Conservation (phyloP, 2,888 invertebrate genomes). For the Molorchus minor region DNA sequence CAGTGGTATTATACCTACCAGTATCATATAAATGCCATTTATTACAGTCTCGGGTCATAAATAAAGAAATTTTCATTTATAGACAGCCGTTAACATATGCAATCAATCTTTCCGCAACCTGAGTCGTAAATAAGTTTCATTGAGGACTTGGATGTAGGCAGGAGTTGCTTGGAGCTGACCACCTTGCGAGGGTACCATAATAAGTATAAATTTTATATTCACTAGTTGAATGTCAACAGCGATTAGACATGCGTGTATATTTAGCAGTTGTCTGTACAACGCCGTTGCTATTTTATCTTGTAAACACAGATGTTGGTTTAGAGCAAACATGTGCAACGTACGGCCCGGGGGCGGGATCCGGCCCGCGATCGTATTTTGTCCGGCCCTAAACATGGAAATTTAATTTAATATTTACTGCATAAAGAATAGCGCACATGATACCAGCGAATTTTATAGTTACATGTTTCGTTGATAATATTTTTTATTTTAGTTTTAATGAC, state of each 20-base stretch:
- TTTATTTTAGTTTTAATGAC: too few species aligned
- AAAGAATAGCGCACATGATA: too few species aligned
- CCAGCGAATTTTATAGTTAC: too few species aligned
- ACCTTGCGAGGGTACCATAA: conserved; percentile 9
- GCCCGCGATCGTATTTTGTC: too few species aligned
- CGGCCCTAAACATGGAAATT: too few species aligned
- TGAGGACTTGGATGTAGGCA: conserved; percentile 15
- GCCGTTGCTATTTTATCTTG: conserved; percentile 7
- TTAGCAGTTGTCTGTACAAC: too few species aligned
- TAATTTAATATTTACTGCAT: too few species aligned
- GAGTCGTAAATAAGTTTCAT: conserved; percentile 20
- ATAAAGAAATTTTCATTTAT: conserved; percentile 14
- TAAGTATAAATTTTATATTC: conserved; percentile 24
- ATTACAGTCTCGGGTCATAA: conserved; percentile 5
- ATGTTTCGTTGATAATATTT: too few species aligned
- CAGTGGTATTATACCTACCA: too few species aligned
- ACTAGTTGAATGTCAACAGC: conserved; percentile 14
- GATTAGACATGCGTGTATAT: conserved; percentile 11
- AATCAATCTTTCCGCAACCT: conserved; percentile 17
- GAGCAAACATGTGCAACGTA: neutral
- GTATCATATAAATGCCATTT: conserved; percentile 1
- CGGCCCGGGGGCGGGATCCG: too few species aligned
- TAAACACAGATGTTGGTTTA: neutral
- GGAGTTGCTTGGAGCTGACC: conserved; percentile 15
- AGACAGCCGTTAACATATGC: conserved; percentile 10